These are phyloP conservation scores for Tipula helvola DNA, from an alignment of 2,888 invertebrate species.

Conservation along the genomic window DNA sequence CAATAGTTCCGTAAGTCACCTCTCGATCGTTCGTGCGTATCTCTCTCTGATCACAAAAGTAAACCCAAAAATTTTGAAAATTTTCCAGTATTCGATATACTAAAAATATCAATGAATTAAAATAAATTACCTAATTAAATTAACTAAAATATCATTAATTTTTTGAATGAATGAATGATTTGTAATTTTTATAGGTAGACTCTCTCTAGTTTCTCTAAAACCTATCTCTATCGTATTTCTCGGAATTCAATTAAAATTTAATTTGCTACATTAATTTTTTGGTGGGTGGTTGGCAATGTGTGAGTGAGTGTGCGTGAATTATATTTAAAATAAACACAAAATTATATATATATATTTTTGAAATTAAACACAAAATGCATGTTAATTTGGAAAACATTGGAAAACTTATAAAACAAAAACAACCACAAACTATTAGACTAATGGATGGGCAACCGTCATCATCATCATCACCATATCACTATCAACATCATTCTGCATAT, in stretches of 20 bases:
- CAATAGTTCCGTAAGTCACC: neutral
- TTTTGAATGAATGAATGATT: conserved; percentile 4
- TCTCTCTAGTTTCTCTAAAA: neutral
- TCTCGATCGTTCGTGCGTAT: neutral
- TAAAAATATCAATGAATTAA: neutral
- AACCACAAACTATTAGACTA: neutral
- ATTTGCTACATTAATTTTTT: conserved; percentile 13
- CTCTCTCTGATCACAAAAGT: neutral
- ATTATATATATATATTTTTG: neutral
- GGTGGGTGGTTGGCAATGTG: conserved; percentile 18
- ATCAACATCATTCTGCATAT: neutral
- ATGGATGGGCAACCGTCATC: conserved; percentile 6
- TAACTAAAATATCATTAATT: neutral
- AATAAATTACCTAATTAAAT: neutral
- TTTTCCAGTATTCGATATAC: neutral
- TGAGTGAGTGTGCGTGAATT: conserved; percentile 18
- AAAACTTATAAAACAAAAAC: neutral
- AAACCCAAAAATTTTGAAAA: neutral
- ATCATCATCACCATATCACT: neutral
- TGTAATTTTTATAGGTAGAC: neutral
- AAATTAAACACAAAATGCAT: conserved; percentile 4
- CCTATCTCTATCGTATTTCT: neutral
- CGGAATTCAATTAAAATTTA: neutral
- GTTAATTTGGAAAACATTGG: neutral
- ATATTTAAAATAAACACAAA: neutral